phyloP scores from a whole-genome alignment of 2,797 vertebrate genomes.

The Pseudochirops corinnae region DNA sequence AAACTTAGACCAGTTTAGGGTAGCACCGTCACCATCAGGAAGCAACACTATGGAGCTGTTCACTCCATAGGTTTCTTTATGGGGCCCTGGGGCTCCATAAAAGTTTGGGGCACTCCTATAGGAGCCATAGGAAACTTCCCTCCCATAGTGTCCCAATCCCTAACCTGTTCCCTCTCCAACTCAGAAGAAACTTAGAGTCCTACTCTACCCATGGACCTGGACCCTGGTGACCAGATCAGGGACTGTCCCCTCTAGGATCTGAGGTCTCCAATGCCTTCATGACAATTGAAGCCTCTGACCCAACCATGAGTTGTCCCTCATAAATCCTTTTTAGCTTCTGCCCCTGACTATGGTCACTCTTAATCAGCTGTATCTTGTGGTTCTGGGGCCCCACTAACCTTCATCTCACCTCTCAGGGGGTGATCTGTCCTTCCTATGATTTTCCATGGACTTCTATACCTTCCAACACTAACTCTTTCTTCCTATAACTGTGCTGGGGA shows the following conservation, averaged over 20 bases:
- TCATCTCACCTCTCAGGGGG: slow-evolving; percentile 79
- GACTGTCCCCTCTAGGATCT: slow-evolving; percentile 30
- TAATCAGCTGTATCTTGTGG: slow-evolving; percentile 76
- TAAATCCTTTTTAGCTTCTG: slow-evolving; percentile 79
- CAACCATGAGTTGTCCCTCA: slow-evolving; percentile 60
- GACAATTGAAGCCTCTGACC: slow-evolving; percentile 58
- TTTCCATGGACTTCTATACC: slow-evolving; percentile 76
- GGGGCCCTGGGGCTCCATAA: slow-evolving; percentile 88
- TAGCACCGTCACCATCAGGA: slow-evolving; percentile 76
- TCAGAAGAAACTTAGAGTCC: slow-evolving; percentile 93
- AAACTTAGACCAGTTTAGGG: slow-evolving; percentile 82
- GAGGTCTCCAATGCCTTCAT: slow-evolving; percentile 82
- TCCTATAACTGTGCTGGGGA: slow-evolving; percentile 74
- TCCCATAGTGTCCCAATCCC: slow-evolving; percentile 68
- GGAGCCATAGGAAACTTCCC: slow-evolving; percentile 82
- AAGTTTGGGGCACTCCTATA: slow-evolving; percentile 73
- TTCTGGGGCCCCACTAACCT: slow-evolving; percentile 76
- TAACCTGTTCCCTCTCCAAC: slow-evolving; percentile 83
- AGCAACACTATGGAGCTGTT: slow-evolving; percentile 87
- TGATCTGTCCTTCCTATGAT: slow-evolving; percentile 79
- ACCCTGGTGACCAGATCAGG: slow-evolving; percentile 90
- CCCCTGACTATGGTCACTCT: slow-evolving; percentile 75
- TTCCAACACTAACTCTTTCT: slow-evolving; percentile 83
- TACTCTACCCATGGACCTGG: slow-evolving; percentile 93
- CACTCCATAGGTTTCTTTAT: slow-evolving; percentile 78